Evolutionary conservation across 1,140 invertebrate species (phyloP).

Genomic region (Drosophila tropicalis): DNA sequence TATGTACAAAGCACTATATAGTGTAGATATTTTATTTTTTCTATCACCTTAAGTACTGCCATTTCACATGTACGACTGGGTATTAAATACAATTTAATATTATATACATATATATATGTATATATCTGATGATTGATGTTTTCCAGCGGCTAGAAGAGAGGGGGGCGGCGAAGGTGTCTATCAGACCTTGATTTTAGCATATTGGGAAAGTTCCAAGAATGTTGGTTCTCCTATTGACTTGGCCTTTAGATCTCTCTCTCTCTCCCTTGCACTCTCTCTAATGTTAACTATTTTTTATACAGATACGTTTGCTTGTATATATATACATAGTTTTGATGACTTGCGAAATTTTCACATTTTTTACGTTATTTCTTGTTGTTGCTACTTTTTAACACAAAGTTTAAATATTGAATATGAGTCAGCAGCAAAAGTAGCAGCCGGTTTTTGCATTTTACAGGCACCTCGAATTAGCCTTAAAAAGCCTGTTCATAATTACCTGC

Average conservation of each 20-base stretch:
- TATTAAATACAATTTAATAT: conserved; percentile 7
- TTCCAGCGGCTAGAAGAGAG: conserved; percentile 25
- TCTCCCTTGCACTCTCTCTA: not conserved
- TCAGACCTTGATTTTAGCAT: conserved; percentile 39
- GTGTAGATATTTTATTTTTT: not conserved
- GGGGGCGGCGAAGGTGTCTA: conserved; percentile 25
- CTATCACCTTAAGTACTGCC: conserved; percentile 9
- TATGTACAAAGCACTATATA: conserved; percentile 10
- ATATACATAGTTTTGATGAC: conserved; percentile 40
- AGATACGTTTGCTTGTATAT: not conserved
- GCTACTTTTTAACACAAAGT: conserved; percentile 25
- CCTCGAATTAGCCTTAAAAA: conserved; percentile 52
- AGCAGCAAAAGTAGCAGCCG: conserved; percentile 57
- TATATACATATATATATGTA: not conserved
- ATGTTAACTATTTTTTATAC: not conserved
- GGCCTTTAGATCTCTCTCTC: conserved; percentile 44
- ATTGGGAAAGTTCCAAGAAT: conserved; percentile 41
- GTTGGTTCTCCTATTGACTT: conserved; percentile 50
- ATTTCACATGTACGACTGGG: conserved; percentile 4
- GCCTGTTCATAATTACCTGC: conserved; percentile 64
- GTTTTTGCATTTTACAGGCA: conserved; percentile 60
- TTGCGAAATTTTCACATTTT: conserved; percentile 43
- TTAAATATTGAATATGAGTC: conserved; percentile 50
- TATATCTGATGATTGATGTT: conserved; percentile 51
- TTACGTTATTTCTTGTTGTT: conserved; percentile 22